Conservation (phyloP, 1,140 invertebrate genomes). For the Zelostemma sp. region DNA sequence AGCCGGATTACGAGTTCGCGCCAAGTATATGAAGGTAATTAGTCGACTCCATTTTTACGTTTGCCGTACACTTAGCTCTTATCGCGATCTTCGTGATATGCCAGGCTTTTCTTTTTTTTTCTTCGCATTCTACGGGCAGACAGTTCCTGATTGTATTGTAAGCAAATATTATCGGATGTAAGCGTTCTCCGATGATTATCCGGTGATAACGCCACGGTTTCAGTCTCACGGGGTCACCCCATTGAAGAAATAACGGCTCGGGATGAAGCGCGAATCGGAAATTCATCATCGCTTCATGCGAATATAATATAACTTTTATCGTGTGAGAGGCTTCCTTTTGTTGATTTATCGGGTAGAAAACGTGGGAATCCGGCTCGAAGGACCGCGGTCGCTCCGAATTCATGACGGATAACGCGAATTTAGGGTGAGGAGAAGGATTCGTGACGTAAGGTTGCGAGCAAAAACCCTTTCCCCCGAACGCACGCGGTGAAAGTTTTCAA, state of each 20-base stretch:
- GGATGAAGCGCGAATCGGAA: conserved; percentile 8
- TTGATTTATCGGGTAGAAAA: conserved; percentile 36
- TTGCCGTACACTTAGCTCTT: conserved; percentile 1
- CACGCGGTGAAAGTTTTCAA: conserved; percentile 38
- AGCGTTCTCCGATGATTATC: conserved; percentile 38
- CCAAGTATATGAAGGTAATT: conserved; percentile 1
- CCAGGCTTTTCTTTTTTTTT: conserved; percentile 13
- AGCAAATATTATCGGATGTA: conserved; percentile 40
- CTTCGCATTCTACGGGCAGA: conserved; percentile 24
- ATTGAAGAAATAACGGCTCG: conserved; percentile 12
- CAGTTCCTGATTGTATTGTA: conserved; percentile 34
- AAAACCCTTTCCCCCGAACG: too few relatives aligned
- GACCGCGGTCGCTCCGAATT: too few relatives aligned
- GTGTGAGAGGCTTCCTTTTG: conserved; percentile 22
- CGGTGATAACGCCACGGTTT: conserved; percentile 21
- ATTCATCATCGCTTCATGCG: not conserved
- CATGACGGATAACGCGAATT: not conserved
- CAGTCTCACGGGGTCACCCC: conserved; percentile 22
- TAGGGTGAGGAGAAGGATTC: not conserved
- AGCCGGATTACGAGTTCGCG: too few relatives aligned
- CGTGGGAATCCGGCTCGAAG: conserved; percentile 14
- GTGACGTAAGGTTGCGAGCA: too few relatives aligned
- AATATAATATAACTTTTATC: conserved; percentile 13
- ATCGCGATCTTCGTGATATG: conserved; percentile 37
- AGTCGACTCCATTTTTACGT: not conserved